Percentiles rank a stretch among this genome's conserved stretches.
These are phyloP conservation scores for Takifugu flavidus DNA, from an alignment of 2,113 vertebrate species.

Conservation along the genomic window DNA sequence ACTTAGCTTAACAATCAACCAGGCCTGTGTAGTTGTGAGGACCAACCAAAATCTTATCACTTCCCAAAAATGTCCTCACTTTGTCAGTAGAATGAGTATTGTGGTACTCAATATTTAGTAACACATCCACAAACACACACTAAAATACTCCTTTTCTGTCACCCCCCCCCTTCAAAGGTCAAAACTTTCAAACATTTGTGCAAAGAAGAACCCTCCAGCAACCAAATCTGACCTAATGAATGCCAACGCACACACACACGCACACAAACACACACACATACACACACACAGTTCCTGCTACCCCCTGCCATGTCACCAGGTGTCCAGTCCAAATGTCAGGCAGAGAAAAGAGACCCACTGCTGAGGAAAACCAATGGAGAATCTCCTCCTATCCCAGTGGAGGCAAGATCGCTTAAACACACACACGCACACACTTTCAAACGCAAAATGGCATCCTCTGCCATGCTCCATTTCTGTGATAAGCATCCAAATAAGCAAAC, in stretches of 20 bases:
- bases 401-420: constrained; percentile 7
- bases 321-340: constrained; percentile 70
- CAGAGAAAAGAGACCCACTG: constrained; percentile 60
- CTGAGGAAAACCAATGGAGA: constrained; percentile 55
- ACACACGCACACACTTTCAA: no score
- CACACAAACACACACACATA: neutral
- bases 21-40: no score
- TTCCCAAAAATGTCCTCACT: no score
- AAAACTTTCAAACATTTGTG: neutral
- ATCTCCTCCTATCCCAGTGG: constrained; percentile 32
- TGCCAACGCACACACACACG: neutral
- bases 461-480: no score
- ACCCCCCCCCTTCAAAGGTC: constrained; percentile 1
- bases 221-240: constrained; percentile 13
- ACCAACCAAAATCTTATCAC: no score
- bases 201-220: constrained; percentile 10
- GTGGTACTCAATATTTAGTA: no score
- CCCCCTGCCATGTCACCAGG: constrained; percentile 61
- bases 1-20: no score
- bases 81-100: no score
- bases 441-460: no score
- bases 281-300: constrained; percentile 26
- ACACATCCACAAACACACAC: neutral
- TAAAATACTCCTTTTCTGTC: constrained; percentile 6
- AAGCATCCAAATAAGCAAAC: neutral